Conservation (phyloP, 1,140 invertebrate species). For the Vanessa atalanta region DNA sequence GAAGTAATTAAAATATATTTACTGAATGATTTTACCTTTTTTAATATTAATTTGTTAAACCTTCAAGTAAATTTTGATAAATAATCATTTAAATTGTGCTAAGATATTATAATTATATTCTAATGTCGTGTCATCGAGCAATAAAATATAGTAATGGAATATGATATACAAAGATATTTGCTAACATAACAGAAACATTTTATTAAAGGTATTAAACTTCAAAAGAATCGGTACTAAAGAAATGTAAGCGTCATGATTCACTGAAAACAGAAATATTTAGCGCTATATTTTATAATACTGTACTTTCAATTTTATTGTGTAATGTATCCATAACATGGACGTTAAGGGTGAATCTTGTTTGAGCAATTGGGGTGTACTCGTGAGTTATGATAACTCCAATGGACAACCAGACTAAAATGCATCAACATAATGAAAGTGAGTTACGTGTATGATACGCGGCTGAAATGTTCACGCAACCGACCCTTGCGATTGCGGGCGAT, state of each 20-base stretch:
- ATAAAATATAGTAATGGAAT: slow-evolving; percentile 2
- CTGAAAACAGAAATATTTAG: neutral
- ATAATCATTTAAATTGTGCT: neutral
- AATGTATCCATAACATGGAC: too few species aligned
- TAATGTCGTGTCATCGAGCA: neutral
- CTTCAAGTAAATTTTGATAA: neutral
- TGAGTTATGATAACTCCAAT: neutral
- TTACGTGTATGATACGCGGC: slow-evolving; percentile 36
- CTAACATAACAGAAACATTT: neutral
- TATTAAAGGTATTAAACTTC: slow-evolving; percentile 7
- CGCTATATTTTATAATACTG: neutral
- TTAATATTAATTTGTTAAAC: neutral
- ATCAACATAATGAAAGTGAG: slow-evolving; percentile 50
- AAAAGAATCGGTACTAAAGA: slow-evolving; percentile 1
- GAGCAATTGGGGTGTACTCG: neutral
- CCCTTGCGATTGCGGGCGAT: slow-evolving; percentile 41
- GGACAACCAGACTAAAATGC: slow-evolving; percentile 36
- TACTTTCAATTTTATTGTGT: too few species aligned
- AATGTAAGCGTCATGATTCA: neutral
- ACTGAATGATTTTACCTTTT: neutral
- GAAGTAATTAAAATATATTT: slow-evolving; percentile 18
- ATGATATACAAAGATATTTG: neutral
- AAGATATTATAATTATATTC: neutral
- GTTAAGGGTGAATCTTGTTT: neutral
- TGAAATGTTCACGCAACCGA: slow-evolving; percentile 41